Conservation (phyloP, 2,113 vertebrate genomes). For the Malurus cyaneus region DNA sequence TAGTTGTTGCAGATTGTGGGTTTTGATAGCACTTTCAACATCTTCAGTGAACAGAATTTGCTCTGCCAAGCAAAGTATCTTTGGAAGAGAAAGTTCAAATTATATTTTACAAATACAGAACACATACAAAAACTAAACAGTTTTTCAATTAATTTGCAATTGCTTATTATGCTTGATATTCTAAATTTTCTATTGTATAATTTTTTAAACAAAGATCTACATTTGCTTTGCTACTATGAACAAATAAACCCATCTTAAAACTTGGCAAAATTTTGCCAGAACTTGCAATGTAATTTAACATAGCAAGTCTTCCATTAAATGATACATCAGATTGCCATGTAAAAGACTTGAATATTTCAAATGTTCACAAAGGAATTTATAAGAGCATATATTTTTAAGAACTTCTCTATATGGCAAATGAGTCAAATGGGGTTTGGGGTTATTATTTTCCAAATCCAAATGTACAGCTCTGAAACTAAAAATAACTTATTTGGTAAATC, state of each 20-base stretch:
- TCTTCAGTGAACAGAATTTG: conserved; percentile 98
- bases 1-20: conserved; percentile 83
- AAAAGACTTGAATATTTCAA: background rate
- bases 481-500: background rate
- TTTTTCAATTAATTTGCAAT: background rate
- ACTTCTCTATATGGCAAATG: background rate
- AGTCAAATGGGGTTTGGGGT: background rate
- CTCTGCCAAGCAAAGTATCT: conserved; percentile 94
- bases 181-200: background rate
- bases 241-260: background rate
- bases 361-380: background rate
- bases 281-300: background rate
- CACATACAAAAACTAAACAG: background rate
- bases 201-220: background rate
- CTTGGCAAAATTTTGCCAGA: background rate
- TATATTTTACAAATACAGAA: background rate
- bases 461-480: background rate
- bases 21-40: conserved; percentile 85
- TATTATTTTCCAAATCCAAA: background rate
- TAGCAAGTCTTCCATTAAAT: background rate
- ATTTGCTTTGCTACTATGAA: background rate
- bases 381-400: background rate
- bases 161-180: background rate
- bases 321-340: background rate
- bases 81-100: conserved; percentile 26